These are phyloP conservation scores for Sinelater perroti DNA, from an alignment of 2,888 invertebrate species.

Conservation along the genomic window DNA sequence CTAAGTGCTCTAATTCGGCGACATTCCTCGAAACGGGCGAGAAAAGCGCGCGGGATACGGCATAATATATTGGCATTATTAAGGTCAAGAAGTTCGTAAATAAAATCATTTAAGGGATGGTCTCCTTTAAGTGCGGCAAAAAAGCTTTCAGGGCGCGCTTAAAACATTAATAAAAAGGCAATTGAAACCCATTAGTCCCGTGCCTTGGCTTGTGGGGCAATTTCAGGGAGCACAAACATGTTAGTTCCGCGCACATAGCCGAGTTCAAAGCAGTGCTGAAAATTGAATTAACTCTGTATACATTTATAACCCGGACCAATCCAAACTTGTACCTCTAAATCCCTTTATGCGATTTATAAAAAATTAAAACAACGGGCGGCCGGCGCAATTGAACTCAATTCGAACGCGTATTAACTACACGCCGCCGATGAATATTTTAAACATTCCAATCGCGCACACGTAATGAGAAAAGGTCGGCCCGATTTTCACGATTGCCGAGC, in stretches of 20 bases:
- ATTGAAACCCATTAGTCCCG: slow-evolving; percentile 51
- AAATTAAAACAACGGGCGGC: slow-evolving; percentile 21
- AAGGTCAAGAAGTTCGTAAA: slow-evolving; percentile 15
- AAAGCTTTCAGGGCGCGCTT: slow-evolving; percentile 44
- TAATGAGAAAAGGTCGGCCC: slow-evolving; percentile 12
- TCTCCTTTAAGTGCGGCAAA: slow-evolving; percentile 35
- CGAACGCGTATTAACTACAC: slow-evolving; percentile 14
- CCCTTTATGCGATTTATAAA: slow-evolving; percentile 16
- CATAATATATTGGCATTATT: slow-evolving; percentile 4
- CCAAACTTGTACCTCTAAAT: slow-evolving; percentile 27
- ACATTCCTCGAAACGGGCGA: too few relatives aligned
- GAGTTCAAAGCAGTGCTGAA: slow-evolving; percentile 48
- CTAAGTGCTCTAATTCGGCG: too few relatives aligned
- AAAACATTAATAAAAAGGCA: slow-evolving; percentile 50
- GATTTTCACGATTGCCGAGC: slow-evolving; percentile 17
- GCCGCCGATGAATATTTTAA: slow-evolving; percentile 15
- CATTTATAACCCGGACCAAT: slow-evolving; percentile 30
- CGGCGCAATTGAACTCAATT: slow-evolving; percentile 10
- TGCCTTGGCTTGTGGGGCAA: slow-evolving; percentile 48
- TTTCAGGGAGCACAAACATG: slow-evolving; percentile 48
- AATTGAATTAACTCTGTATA: slow-evolving; percentile 37
- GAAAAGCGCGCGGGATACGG: not conserved
- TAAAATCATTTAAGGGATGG: slow-evolving; percentile 18
- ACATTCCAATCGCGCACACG: slow-evolving; percentile 14
- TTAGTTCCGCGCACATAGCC: slow-evolving; percentile 51